Evolutionary conservation across 2,888 invertebrate genomes (phyloP).

Genomic region (Pseudeuparius sepicola): DNA sequence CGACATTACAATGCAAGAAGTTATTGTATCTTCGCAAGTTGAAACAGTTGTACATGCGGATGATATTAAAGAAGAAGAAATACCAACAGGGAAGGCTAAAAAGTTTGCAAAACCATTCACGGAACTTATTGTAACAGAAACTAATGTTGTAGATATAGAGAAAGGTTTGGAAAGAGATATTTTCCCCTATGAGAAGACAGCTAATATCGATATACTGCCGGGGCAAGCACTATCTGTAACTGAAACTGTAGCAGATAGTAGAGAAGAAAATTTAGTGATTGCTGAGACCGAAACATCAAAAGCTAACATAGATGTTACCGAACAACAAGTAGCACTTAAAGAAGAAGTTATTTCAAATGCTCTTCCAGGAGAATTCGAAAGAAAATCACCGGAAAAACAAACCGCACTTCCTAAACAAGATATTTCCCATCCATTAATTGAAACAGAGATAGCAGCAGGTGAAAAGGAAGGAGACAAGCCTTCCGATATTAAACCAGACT

Average conservation of each 20-base stretch:
- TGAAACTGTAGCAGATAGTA: conserved; percentile 44
- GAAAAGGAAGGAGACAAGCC: conserved; percentile 45
- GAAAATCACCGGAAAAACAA: conserved; percentile 38
- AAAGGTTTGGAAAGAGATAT: conserved; percentile 40
- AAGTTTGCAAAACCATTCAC: conserved; percentile 40
- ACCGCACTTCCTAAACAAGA: conserved; percentile 39
- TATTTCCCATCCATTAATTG: conserved; percentile 39
- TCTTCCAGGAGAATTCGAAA: conserved; percentile 39
- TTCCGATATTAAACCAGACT: conserved; percentile 42
- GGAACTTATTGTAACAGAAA: conserved; percentile 45
- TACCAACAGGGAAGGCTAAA: conserved; percentile 41
- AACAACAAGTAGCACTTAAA: conserved; percentile 43
- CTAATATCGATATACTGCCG: conserved; percentile 44
- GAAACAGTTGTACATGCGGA: conserved; percentile 40
- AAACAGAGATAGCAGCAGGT: conserved; percentile 39
- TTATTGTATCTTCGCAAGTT: conserved; percentile 41
- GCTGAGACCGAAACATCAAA: conserved; percentile 38
- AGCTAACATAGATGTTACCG: conserved; percentile 45
- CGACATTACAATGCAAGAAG: conserved; percentile 39
- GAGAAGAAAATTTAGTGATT: conserved; percentile 41
- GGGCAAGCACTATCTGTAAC: conserved; percentile 52
- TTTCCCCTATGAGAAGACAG: conserved; percentile 46
- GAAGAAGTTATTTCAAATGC: conserved; percentile 41
- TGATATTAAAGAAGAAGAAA: conserved; percentile 37
- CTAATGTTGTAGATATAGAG: conserved; percentile 46